Evolutionary conservation across 1,140 invertebrate genomes (phyloP), one percentile per base, ranked within the genome.

Genomic region (Bombus difficillimus): DNA sequence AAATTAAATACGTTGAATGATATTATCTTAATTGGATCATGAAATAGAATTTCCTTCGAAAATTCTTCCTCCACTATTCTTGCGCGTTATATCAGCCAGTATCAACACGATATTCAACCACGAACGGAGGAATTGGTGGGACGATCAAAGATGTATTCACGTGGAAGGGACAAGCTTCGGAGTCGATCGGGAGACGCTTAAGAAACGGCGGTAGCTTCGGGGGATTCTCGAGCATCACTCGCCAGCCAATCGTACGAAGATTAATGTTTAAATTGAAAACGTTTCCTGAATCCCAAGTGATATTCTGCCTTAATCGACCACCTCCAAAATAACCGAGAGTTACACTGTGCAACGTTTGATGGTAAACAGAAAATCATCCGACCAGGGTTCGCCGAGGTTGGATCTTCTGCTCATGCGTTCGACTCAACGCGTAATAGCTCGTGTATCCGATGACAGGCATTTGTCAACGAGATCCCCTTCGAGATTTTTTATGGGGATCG

Each of bases 241-340:
- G n/a, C 15, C 64, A 73, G 86, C 81, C 82, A 71, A 71, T 84
- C 82, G 87, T 74, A 81, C 77, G 84, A 74, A 88, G 89, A 90
- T 88, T 90, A 88, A 90, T 90, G 87, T 88, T 88, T 85, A 86
- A 90, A 90, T 90, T 88, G 89, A 90, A 88, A 90, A 85, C 82
- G 89, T 77, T 81, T 9, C 25, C 43, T 66, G 85, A 90, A 90
- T 90, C 81, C 68, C 87, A 88, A 90, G 85, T 62, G 83, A 43
- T 18, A 81, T 69, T 71, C 37, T n/a, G 62, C 32, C 57, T 83
- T 83, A 80, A 87, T 81, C 66, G 81, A 75, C 53, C 39, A n/a
- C 2, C 12, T n/a, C 28, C 62, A 47, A 87, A 80, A 41, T 75
- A 74, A 57, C 59, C 3, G 18, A 22, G 34, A 68, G 59, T 43